Conservation (phyloP, 2,113 vertebrate genomes). For the Syrmaticus mikado region DNA sequence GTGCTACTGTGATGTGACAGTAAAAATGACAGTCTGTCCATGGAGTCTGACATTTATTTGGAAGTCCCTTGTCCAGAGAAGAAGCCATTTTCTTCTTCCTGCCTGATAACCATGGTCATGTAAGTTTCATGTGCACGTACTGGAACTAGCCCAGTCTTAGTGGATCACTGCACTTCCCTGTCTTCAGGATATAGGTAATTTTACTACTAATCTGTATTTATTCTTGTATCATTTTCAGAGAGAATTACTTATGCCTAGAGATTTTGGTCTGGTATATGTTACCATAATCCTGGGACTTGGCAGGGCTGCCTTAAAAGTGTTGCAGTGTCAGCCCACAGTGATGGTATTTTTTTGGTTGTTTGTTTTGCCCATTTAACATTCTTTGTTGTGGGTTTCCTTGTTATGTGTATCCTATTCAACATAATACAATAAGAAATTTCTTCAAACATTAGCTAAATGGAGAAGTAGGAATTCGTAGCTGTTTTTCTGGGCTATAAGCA, state of each 20-base stretch:
- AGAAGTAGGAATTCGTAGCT: neutral
- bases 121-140: neutral
- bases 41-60: neutral
- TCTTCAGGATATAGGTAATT: neutral
- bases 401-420: too few species aligned
- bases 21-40: neutral
- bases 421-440: neutral
- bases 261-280: neutral
- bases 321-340: neutral
- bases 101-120: neutral
- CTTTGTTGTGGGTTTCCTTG: neutral
- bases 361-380: neutral
- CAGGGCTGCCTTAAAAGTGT: neutral
- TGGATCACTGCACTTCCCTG: neutral
- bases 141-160: neutral
- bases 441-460: neutral
- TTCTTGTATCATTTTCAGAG: neutral
- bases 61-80: neutral
- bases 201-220: neutral
- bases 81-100: neutral
- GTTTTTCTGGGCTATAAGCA: neutral
- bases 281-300: neutral
- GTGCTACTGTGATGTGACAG: rapidly evolving
- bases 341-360: neutral
- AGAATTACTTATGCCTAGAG: neutral